Percentiles rank a stretch among this genome's conserved stretches.
These are phyloP conservation scores for Erythrolamprus reginae DNA, from an alignment of 2,113 vertebrate genomes.

Conservation along the genomic window DNA sequence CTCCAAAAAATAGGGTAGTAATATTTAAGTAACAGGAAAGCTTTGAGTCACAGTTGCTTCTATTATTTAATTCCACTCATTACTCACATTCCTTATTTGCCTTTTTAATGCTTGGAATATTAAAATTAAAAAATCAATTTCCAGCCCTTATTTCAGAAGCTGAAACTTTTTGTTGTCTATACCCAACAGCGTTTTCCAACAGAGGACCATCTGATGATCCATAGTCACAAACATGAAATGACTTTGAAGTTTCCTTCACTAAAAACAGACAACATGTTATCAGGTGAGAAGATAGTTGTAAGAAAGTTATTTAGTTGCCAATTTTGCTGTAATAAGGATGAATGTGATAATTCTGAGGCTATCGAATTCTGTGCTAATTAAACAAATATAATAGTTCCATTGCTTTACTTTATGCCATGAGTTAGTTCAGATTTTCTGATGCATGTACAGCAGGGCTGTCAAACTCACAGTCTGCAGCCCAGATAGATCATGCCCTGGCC, in stretches of 20 bases:
- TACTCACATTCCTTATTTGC: not conserved
- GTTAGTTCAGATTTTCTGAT: not conserved
- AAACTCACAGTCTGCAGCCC: too few relatives aligned
- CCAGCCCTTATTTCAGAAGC: slow-evolving; percentile 56
- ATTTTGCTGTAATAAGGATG: slow-evolving; percentile 29
- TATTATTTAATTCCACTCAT: slow-evolving; percentile 12
- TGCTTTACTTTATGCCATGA: not conserved
- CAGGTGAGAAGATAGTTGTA: slow-evolving; percentile 80
- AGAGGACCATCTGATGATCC: slow-evolving; percentile 99
- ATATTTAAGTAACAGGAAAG: slow-evolving; percentile 9
- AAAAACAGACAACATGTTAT: slow-evolving; percentile 98
- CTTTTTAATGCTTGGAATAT: slow-evolving; percentile 16
- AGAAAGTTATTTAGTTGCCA: slow-evolving; percentile 33
- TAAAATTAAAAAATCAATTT: slow-evolving; percentile 48
- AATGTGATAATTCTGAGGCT: not conserved
- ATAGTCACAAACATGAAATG: slow-evolving; percentile 99
- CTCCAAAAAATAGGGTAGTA: too few relatives aligned
- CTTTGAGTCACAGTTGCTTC: slow-evolving; percentile 34
- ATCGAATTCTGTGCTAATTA: not conserved
- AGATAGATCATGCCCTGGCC: too few relatives aligned
- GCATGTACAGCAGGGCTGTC: too few relatives aligned
- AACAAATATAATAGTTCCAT: not conserved
- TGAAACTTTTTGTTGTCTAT: slow-evolving; percentile 61
- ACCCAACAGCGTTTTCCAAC: slow-evolving; percentile 91
- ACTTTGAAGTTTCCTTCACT: slow-evolving; percentile 98